phyloP scores from a whole-genome alignment of 2,113 vertebrate species.

The Mirounga angustirostris region DNA sequence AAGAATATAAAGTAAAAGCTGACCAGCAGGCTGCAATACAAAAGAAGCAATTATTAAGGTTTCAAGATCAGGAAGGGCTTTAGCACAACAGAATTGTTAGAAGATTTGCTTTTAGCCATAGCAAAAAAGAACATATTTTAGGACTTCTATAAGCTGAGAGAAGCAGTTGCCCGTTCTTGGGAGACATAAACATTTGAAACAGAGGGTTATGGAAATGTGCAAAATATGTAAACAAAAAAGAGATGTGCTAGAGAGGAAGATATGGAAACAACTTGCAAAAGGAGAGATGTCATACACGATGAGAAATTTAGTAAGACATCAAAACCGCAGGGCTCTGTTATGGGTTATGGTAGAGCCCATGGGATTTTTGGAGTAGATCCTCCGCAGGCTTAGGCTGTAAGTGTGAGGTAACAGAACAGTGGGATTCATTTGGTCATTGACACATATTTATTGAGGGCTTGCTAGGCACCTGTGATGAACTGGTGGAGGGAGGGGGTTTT shows the following conservation, averaged over 20 bases:
- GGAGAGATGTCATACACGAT: not conserved
- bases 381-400: not conserved
- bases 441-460: not conserved
- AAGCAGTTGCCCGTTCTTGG: not conserved
- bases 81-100: not conserved
- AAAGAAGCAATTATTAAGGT: not conserved
- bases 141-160: not conserved
- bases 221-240: not conserved
- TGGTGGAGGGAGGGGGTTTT: not conserved
- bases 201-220: constrained; percentile 22
- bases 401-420: not conserved
- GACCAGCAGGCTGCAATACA: not conserved
- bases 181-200: not conserved
- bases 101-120: not conserved
- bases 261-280: not conserved
- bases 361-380: not conserved
- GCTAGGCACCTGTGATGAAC: not conserved
- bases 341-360: not conserved
- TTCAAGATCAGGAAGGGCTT: not conserved
- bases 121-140: not conserved
- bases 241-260: not conserved
- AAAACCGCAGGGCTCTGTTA: not conserved
- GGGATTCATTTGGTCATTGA: not conserved
- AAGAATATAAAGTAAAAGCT: not conserved
- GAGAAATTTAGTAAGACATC: not conserved